These are phyloP conservation scores for Dromiciops gliroides DNA, from an alignment of 2,113 vertebrate species.

Conservation along the genomic window DNA sequence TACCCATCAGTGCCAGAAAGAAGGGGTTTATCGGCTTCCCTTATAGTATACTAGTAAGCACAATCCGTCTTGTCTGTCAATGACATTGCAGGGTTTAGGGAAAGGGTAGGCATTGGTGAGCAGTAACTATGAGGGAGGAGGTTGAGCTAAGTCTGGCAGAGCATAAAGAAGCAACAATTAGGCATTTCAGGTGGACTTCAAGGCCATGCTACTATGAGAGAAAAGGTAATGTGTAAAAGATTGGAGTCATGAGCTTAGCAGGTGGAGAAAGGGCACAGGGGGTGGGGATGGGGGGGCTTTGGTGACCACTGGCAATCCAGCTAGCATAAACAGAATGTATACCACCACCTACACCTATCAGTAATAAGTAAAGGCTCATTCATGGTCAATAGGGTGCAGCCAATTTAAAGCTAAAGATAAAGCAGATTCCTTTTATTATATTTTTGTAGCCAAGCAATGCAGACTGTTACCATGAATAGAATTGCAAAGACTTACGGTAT, in stretches of 20 bases:
- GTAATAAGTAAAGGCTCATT: neutral
- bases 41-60: neutral
- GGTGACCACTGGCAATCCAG: neutral
- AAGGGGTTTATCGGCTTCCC: neutral
- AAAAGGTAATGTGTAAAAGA: neutral
- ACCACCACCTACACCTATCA: neutral
- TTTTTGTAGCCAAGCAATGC: neutral
- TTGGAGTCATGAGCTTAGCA: neutral
- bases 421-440: neutral
- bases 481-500: neutral
- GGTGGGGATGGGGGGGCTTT: too few relatives aligned
- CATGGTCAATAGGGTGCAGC: neutral
- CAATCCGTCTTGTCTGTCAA: neutral
- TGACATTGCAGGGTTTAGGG: neutral
- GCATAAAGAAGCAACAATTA: neutral
- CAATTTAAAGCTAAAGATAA: neutral
- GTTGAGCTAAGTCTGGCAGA: neutral
- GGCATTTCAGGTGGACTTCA: neutral
- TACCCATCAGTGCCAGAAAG: neutral
- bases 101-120: neutral
- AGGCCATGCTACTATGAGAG: neutral
- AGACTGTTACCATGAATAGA: neutral
- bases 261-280: neutral
- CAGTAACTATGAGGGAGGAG: neutral
- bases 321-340: neutral